These are phyloP conservation scores for Aphidius colemani DNA, from an alignment of 2,888 invertebrate genomes.

Conservation along the genomic window DNA sequence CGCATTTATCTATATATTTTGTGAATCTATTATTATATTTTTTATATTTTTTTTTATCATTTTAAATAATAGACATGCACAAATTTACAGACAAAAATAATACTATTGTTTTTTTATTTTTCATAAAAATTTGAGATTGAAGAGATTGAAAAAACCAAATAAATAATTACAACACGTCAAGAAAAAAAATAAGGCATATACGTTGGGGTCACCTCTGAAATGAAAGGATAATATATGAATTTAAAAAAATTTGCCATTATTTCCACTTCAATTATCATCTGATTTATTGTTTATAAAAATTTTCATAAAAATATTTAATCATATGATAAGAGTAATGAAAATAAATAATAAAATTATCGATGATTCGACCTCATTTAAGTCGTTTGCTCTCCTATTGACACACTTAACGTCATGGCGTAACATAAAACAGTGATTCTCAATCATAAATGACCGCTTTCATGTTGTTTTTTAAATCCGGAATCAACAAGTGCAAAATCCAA, in stretches of 20 bases:
- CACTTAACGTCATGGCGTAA: slow-evolving; percentile 44
- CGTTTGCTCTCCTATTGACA: slow-evolving; percentile 56
- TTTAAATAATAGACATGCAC: not conserved
- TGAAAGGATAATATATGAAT: too few species aligned
- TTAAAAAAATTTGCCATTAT: not conserved
- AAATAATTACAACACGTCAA: slow-evolving; percentile 2
- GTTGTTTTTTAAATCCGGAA: slow-evolving; percentile 25
- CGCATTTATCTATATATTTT: slow-evolving; percentile 29
- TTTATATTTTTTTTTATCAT: slow-evolving; percentile 8
- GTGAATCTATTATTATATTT: slow-evolving; percentile 17
- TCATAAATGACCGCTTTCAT: slow-evolving; percentile 23
- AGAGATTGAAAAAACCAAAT: not conserved
- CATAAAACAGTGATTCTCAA: slow-evolving; percentile 36
- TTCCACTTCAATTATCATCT: not conserved
- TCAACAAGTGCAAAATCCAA: slow-evolving; percentile 28
- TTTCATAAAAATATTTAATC: not conserved
- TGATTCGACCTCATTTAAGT: slow-evolving; percentile 32
- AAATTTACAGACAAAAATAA: too few species aligned
- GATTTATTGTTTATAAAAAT: too few species aligned
- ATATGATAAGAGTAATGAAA: not conserved
- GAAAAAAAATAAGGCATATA: not conserved
- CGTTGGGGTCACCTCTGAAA: not conserved
- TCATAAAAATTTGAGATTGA: not conserved
- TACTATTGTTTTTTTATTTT: slow-evolving; percentile 12
- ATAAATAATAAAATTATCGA: slow-evolving; percentile 17